Conservation (phyloP, 1,140 invertebrate genomes). For the Brachionus manjavacas region DNA sequence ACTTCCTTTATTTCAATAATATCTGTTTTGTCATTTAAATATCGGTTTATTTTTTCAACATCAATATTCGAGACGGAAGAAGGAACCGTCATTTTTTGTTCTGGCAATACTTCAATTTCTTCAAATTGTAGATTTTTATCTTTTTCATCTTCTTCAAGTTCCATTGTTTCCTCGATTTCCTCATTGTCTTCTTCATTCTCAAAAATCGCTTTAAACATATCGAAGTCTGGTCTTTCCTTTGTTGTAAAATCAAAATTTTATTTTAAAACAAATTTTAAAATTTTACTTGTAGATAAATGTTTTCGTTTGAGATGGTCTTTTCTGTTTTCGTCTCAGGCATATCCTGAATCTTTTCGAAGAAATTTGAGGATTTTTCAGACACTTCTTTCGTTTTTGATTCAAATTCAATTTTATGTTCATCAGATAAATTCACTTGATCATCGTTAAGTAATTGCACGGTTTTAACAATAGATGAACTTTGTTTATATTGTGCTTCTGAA, state of each 20-base stretch:
- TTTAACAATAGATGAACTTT: background rate
- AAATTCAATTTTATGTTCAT: conserved; percentile 17
- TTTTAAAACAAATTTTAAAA: background rate
- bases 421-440: background rate
- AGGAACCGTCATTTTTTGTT: background rate
- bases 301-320: background rate
- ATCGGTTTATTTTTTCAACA: background rate
- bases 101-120: background rate
- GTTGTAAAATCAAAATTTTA: conserved; percentile 34
- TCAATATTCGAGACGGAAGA: background rate
- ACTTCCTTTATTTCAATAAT: conserved; percentile 13
- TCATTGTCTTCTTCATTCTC: conserved; percentile 50
- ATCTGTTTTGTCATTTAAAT: background rate
- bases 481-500: background rate
- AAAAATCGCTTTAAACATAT: conserved; percentile 62
- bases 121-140: background rate
- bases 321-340: background rate
- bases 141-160: conserved; percentile 2
- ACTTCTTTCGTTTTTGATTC: background rate
- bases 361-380: background rate
- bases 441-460: background rate
- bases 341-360: background rate
- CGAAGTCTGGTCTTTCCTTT: conserved; percentile 54
- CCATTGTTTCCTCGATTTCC: background rate
- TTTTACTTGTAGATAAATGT: conserved; percentile 16